These are phyloP conservation scores for Dryocosmus kuriphilus DNA, from an alignment of 2,888 invertebrate genomes.

Conservation along the genomic window DNA sequence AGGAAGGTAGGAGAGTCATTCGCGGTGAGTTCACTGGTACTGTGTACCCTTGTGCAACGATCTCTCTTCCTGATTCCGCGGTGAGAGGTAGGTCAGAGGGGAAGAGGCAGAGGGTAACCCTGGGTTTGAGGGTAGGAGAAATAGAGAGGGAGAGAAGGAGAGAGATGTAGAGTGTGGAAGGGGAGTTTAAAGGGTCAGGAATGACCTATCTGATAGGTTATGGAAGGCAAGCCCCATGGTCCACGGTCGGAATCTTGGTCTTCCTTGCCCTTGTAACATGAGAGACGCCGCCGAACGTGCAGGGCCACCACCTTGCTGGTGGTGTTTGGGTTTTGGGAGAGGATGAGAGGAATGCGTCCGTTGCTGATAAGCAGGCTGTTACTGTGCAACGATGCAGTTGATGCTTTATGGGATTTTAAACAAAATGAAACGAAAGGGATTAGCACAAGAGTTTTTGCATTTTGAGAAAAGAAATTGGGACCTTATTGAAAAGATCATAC, in stretches of 20 bases:
- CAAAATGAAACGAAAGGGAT: too few relatives aligned
- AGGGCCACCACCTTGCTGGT: not conserved
- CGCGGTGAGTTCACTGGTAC: slow-evolving; percentile 55
- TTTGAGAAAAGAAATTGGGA: too few relatives aligned
- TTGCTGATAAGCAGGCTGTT: not conserved
- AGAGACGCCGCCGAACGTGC: slow-evolving; percentile 42
- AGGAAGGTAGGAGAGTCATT: slow-evolving; percentile 49
- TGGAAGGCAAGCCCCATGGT: slow-evolving; percentile 63
- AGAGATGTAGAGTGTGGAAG: slow-evolving; percentile 36
- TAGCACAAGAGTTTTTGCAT: too few relatives aligned
- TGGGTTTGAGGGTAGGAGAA: slow-evolving; percentile 38
- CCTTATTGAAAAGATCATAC: too few relatives aligned
- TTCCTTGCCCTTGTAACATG: slow-evolving; percentile 47
- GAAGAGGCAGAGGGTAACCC: not conserved
- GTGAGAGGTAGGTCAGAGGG: not conserved
- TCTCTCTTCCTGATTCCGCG: slow-evolving; percentile 53
- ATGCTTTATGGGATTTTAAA: too few relatives aligned
- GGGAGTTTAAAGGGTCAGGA: slow-evolving; percentile 60
- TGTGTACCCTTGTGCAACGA: slow-evolving; percentile 55
- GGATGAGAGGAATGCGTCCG: not conserved
- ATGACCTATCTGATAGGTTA: slow-evolving; percentile 66
- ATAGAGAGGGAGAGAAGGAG: slow-evolving; percentile 30
- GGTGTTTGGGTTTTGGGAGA: not conserved
- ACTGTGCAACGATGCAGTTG: too few relatives aligned
- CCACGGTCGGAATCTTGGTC: slow-evolving; percentile 56